Base-by-base conservation (phyloP, 1,140 invertebrate species). In the Ctenoplectra terminalis region DNA sequence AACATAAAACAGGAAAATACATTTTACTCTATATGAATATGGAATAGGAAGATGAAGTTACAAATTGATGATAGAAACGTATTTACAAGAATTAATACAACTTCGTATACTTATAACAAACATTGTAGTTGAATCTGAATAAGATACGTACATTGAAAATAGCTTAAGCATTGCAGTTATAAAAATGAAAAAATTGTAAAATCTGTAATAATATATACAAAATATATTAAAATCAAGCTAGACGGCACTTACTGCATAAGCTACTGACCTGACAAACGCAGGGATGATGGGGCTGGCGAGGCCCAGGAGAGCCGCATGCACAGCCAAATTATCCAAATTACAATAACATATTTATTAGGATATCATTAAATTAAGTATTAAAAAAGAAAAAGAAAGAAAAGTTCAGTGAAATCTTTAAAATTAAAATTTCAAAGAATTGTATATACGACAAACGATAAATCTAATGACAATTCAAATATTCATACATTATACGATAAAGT, bases 231-330 rank as follows among this genome's bases (percentile, higher is more conserved):
- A 70, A 67, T 69, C n/a, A 67, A 34, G 50, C 26, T 75, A 60
- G 17, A 60, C 70, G 48, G 37, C 71, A 66, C 17, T 81, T 75
- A 75, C 74, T 40, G 23, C 64, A 66, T 81, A 87, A 91, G 76
- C 89, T 90, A 93, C 92, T 93, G 89, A 94, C 92, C 93, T 93
- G 92, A 84, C 89, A 91, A 88, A 89, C 87, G 91, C 89, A 91
- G 86, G 87, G 88, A 61, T 89, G 90, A 90, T 92, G 92, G 93
- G 93, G 93, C 92, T 94, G 93, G 91, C 90, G 90, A 93, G 93
- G 92, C 92, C 94, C 94, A 91, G 93, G 92, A 91, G 94, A 95
- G 94, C 94, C 94, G 94, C 95, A 95, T 95, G 95, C 94, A 95
- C 93, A 95, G 94, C 92, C 95, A 94, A 94, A 94, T 83, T 79